A percentile compares a stretch with the other conserved stretches of the same genome.
Evolutionary conservation across 2,797 vertebrate species (phyloP).

Genomic region (Melanotaenia parkinsoni): DNA sequence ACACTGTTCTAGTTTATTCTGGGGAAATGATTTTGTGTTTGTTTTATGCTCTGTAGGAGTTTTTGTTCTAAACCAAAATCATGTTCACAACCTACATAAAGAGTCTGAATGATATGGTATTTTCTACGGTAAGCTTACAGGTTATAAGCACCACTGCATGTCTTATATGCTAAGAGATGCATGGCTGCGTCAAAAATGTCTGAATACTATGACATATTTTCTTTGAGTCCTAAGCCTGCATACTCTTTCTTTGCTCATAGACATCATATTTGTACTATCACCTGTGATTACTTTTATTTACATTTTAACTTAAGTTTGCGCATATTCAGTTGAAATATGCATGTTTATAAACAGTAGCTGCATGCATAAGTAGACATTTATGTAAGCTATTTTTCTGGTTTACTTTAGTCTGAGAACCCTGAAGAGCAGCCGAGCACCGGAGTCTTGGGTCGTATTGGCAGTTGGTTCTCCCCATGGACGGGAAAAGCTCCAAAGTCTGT

Average conservation of each 20-base stretch:
- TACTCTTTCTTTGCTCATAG: conserved; percentile 42
- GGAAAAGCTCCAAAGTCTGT: conserved; percentile 52
- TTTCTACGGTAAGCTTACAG: conserved; percentile 80
- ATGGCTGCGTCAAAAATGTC: conserved; percentile 67
- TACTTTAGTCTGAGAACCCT: conserved; percentile 72
- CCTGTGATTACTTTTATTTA: conserved; percentile 28
- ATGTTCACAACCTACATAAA: conserved; percentile 84
- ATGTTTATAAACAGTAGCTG: conserved; percentile 33
- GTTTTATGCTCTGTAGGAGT: conserved; percentile 81
- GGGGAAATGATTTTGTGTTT: conserved; percentile 74
- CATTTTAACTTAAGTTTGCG: conserved; percentile 18
- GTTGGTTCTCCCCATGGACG: conserved; percentile 80
- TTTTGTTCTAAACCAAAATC: conserved; percentile 80
- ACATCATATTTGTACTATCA: conserved; percentile 36
- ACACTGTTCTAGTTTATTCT: conserved; percentile 41
- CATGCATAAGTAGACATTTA: conserved; percentile 13
- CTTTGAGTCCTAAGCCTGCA: conserved; percentile 46
- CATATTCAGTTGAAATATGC: conserved; percentile 42
- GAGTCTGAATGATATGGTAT: conserved; percentile 85
- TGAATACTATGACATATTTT: conserved; percentile 39
- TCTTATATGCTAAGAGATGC: conserved; percentile 71
- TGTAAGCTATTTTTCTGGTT: conserved; percentile 47
- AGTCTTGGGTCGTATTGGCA: conserved; percentile 81
- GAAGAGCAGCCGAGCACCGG: conserved; percentile 75
- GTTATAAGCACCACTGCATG: conserved; percentile 76